Percentiles rank a stretch among this genome's conserved stretches.
Evolutionary conservation across 2,113 vertebrate species (phyloP).

Genomic region (Protomyctophum bolini): DNA sequence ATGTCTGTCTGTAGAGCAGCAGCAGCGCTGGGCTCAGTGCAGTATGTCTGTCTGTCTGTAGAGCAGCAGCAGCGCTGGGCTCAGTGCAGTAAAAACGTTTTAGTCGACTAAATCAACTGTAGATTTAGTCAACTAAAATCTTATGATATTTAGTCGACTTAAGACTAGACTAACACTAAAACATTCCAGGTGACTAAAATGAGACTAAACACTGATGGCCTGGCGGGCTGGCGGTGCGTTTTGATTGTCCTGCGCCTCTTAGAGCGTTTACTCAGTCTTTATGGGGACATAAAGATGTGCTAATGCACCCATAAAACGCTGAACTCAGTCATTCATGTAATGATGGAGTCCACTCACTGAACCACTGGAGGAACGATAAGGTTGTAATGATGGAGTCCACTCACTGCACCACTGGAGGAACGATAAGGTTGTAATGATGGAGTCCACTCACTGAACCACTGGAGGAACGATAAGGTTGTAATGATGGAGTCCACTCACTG

Average conservation of each 20-base stretch:
- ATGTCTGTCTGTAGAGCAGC: background rate
- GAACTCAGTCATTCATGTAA: conserved; percentile 10
- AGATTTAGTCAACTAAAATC: too few relatives aligned
- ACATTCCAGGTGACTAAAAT: too few relatives aligned
- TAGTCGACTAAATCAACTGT: too few relatives aligned
- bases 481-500: background rate
- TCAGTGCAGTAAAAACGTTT: too few relatives aligned
- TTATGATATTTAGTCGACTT: too few relatives aligned
- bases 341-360: background rate
- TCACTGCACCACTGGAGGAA: background rate
- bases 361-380: too few relatives aligned
- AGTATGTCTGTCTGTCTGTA: too few relatives aligned
- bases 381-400: conserved; percentile 8
- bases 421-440: conserved; percentile 1
- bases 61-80: conserved; percentile 1
- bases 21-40: background rate
- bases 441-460: too few relatives aligned
- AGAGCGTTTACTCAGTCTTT: conserved; percentile 41
- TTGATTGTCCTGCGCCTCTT: background rate
- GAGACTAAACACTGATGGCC: too few relatives aligned
- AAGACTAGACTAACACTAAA: too few relatives aligned
- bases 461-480: too few relatives aligned
- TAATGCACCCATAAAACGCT: conserved; percentile 36
- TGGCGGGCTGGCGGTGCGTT: too few relatives aligned
- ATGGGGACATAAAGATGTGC: conserved; percentile 37